Evolutionary conservation across 2,888 invertebrate species (phyloP).

Genomic region (Philaethria dido): DNA sequence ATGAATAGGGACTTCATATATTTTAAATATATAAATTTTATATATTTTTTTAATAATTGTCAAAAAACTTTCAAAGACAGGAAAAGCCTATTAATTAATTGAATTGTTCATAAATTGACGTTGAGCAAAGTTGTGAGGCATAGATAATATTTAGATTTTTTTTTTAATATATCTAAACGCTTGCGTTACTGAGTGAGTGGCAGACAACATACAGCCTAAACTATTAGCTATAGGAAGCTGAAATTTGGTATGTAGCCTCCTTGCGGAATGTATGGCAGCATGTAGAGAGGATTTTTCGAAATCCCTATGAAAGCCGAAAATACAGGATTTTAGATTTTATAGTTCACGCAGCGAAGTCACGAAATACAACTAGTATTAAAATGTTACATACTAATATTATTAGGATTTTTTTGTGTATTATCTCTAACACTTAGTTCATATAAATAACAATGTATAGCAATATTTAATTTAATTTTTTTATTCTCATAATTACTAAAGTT

Average conservation of each 20-base stretch:
- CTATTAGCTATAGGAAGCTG: too few relatives aligned
- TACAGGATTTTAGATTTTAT: too few relatives aligned
- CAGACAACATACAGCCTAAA: too few relatives aligned
- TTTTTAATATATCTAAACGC: too few relatives aligned
- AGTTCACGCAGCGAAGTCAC: too few relatives aligned
- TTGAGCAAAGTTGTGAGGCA: conserved; percentile 16
- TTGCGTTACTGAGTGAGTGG: too few relatives aligned
- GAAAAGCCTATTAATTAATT: conserved; percentile 7
- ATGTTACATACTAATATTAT: background rate
- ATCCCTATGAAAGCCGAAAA: too few relatives aligned
- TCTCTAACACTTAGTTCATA: conserved; percentile 7
- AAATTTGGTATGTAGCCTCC: too few relatives aligned
- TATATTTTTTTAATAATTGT: background rate
- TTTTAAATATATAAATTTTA: background rate
- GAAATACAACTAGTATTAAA: too few relatives aligned
- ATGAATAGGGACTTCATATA: too few relatives aligned
- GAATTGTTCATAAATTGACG: conserved; percentile 24
- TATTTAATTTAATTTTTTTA: background rate
- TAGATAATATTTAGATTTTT: background rate
- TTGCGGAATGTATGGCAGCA: too few relatives aligned
- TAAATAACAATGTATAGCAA: conserved; percentile 7
- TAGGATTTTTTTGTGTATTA: background rate
- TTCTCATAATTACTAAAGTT: background rate
- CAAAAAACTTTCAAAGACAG: background rate
- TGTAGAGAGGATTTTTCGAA: too few relatives aligned